Conservation (phyloP, 92 coral and sea anemone genomes). For the Umimayanthus chanpuru region DNA sequence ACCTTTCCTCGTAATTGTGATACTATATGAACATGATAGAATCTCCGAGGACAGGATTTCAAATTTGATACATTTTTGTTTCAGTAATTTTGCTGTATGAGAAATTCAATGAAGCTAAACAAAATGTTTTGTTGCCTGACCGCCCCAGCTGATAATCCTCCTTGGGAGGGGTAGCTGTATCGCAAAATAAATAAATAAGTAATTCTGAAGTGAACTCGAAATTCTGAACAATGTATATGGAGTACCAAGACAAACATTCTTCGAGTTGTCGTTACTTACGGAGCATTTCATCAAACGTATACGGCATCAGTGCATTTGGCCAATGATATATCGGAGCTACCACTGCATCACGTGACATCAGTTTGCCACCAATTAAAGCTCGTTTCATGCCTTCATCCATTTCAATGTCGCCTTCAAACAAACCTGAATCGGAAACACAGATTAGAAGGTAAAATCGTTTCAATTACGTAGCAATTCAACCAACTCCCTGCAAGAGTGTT, state of each 20-base stretch:
- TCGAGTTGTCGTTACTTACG: slow-evolving; percentile 42
- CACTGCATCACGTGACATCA: slow-evolving; percentile 73
- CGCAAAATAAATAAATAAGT: neutral
- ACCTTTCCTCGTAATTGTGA: no score
- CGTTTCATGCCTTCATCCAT: slow-evolving; percentile 64
- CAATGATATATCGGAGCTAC: slow-evolving; percentile 60
- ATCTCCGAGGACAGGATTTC: no score
- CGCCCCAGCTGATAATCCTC: no score
- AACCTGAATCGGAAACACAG: slow-evolving; percentile 31
- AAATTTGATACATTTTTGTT: no score
- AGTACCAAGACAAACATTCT: neutral
- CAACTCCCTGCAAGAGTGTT: neutral
- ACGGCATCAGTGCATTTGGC: slow-evolving; percentile 67
- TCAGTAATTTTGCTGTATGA: no score
- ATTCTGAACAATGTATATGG: neutral
- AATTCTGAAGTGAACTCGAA: neutral
- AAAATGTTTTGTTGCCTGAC: no score
- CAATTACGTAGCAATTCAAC: neutral
- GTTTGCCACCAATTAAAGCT: slow-evolving; percentile 57
- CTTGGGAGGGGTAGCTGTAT: no score
- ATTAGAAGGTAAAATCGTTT: neutral
- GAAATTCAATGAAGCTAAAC: no score
- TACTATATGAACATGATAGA: no score
- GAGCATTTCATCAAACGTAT: slow-evolving; percentile 46
- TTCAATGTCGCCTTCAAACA: slow-evolving; percentile 80